Evolutionary conservation across 2,888 invertebrate genomes (phyloP), one percentile per base, ranked within the genome.

Genomic region (Ethmia dodecea): DNA sequence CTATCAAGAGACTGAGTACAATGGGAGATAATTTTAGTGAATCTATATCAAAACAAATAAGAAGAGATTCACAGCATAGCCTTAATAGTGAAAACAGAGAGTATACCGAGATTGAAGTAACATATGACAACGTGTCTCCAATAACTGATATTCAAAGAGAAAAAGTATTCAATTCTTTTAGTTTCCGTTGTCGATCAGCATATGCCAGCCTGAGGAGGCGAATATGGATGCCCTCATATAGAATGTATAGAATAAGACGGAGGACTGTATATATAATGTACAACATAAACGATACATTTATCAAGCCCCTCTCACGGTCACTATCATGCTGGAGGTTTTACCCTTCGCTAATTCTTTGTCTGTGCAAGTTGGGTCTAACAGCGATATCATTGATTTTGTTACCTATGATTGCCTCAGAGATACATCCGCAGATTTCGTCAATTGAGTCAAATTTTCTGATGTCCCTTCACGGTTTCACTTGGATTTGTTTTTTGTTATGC

Each of bases 21-120:
- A 69, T 88, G 62, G 81, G 87, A 43, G 86, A 84, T 53, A 83
- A 71, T 56, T 66, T 88, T 41, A 87, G 86, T 43, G 86, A 80
- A 43, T 83, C 70, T 39, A 88, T 88, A 49, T 57, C 58, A 30
- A 84, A 80, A 52, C 79, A 83, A 57, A 61, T 61, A 13, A 73
- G 77, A 57, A 70, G 65, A 56, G 74, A 79, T 55, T 80, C 80
- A 3, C 53, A 12, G 22, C 47, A 63, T 33, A 51, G 60, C 24
- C 43, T 34, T 28, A n/a, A n/a, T n/a, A 59, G 49, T 37, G 67
- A 75, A 31, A 62, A 47, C 27, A 73, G 47, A 51, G 74, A 75
- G 43, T 76, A 73, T 55, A 49, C 69, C 26, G 81, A 83, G 55
- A 43, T 84, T 24, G 80, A 81, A 60, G 75, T 84, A 2, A 75